These are phyloP conservation scores for Limnephilus auricula DNA, from an alignment of 2,888 invertebrate genomes.

Conservation along the genomic window DNA sequence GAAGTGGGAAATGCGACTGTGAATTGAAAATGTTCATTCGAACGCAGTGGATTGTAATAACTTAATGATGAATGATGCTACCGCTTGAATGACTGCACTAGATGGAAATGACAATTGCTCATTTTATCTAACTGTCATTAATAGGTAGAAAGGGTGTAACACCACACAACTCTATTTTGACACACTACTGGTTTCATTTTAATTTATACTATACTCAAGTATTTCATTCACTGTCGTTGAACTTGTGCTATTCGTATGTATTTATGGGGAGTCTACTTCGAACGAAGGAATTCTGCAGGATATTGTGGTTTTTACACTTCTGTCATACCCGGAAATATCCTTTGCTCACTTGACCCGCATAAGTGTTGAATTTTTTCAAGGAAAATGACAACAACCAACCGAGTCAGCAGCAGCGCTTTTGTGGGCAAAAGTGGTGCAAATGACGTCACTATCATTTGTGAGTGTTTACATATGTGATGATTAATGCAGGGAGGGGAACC, in stretches of 20 bases:
- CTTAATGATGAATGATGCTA: not conserved
- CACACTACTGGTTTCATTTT: too few species aligned
- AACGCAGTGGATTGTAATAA: conserved; percentile 6
- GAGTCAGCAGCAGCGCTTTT: not conserved
- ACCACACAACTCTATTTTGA: not conserved
- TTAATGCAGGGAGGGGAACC: conserved; percentile 36
- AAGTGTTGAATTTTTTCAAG: conserved; percentile 9
- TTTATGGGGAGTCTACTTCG: not conserved
- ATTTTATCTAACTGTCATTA: not conserved
- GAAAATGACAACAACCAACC: conserved; percentile 14
- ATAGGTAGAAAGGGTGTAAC: not conserved
- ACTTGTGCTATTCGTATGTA: not conserved
- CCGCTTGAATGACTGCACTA: conserved; percentile 34
- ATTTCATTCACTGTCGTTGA: not conserved
- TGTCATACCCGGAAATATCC: not conserved
- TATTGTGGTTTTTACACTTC: not conserved
- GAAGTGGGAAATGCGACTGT: conserved; percentile 14
- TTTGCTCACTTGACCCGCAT: not conserved
- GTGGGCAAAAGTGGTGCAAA: not conserved
- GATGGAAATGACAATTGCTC: not conserved
- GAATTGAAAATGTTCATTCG: conserved; percentile 1
- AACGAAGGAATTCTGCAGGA: not conserved
- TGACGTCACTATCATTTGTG: conserved; percentile 26
- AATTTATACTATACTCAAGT: not conserved
- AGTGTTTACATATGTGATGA: conserved; percentile 38